Conservation (phyloP, 2,113 vertebrate genomes). For the Grus americana region DNA sequence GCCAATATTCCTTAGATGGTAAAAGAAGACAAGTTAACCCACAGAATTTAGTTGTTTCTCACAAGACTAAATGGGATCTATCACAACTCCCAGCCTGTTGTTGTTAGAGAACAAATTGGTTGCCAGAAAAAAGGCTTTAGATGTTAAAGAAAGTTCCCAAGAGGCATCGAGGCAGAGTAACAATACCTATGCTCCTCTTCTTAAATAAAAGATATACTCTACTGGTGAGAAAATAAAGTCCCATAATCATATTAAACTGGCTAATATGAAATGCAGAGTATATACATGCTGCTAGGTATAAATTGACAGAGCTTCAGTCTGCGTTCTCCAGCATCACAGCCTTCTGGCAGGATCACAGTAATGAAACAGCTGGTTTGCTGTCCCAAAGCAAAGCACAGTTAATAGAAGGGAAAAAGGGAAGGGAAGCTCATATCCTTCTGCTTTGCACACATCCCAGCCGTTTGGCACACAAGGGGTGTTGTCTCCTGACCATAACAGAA, state of each 20-base stretch:
- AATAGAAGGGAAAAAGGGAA: not conserved
- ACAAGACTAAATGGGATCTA: slow-evolving; percentile 65
- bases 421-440: not conserved
- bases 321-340: not conserved
- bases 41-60: slow-evolving; percentile 66
- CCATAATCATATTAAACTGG: not conserved
- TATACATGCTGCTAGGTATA: not conserved
- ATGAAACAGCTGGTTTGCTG: not conserved
- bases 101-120: slow-evolving; percentile 38
- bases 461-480: not conserved
- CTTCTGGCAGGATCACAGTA: not conserved
- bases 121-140: slow-evolving; percentile 41
- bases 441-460: not conserved
- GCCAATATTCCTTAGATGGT: slow-evolving; percentile 79
- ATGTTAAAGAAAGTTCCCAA: slow-evolving; percentile 37
- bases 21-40: slow-evolving; percentile 73
- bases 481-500: not conserved
- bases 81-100: slow-evolving; percentile 41
- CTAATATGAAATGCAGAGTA: not conserved
- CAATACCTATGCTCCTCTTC: not conserved
- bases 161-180: slow-evolving; percentile 11
- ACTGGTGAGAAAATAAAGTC: not conserved
- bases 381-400: not conserved
- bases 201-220: not conserved
- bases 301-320: not conserved